Percentiles rank a stretch among this genome's conserved stretches.
Evolutionary conservation across 2,797 vertebrate genomes (phyloP).

Genomic region (Xenops minutus): DNA sequence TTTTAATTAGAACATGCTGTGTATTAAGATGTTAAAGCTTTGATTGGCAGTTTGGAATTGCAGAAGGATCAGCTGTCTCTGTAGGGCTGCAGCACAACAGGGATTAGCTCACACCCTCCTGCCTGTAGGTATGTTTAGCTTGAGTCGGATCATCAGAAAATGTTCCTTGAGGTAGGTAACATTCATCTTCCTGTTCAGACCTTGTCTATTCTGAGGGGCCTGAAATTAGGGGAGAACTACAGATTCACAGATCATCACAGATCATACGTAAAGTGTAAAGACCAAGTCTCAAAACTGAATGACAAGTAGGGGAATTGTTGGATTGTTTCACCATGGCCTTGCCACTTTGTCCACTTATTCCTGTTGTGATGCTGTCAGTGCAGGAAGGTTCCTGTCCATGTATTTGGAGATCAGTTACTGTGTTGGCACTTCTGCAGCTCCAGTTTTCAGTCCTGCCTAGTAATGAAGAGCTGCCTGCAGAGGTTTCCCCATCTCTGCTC

Average conservation of each 20-base stretch:
- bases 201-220: neutral
- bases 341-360: neutral
- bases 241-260: neutral
- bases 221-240: neutral
- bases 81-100: conserved; percentile 43
- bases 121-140: conserved; percentile 42
- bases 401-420: neutral
- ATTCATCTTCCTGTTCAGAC: neutral
- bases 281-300: neutral
- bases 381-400: neutral
- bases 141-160: neutral
- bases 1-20: conserved; percentile 71
- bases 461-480: neutral
- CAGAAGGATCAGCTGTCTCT: conserved; percentile 60
- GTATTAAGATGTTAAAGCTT: conserved; percentile 70
- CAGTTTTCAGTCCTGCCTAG: neutral
- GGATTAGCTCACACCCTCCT: conserved; percentile 61
- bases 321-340: neutral
- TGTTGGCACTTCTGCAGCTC: neutral
- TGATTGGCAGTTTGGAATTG: conserved; percentile 57
- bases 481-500: neutral
- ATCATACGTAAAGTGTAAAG: neutral
- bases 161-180: neutral
- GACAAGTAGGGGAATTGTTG: neutral
- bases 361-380: neutral